Evolutionary conservation across 2,113 vertebrate genomes (phyloP), one percentile per base, ranked within the genome.

Genomic region (Oryzias woworae): DNA sequence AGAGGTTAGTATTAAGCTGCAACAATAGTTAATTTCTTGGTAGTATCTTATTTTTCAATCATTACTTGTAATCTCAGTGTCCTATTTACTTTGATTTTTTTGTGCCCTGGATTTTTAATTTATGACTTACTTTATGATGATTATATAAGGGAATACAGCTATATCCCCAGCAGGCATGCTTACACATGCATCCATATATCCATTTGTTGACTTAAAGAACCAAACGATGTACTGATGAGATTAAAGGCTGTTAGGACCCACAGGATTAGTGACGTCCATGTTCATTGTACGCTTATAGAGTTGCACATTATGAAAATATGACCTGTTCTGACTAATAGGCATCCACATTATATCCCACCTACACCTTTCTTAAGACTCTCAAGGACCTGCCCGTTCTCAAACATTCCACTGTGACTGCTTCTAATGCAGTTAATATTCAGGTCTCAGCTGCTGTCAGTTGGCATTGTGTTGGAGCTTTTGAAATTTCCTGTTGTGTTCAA

Each of bases 391-490:
- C 36, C 53, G 48, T 4, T 55, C 14, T 51, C 58, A 48, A 42
- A 36, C 53, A 67, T 2, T 75, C 45, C 26, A 10, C 43, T 55
- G 51, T 36, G 57, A 72, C 65, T 52, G 36, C 75, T 71, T 54
- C 41, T 61, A 62, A 55, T 45, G 51, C 66, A 48, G 41, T 81
- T 81, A 61, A 71, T 71, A 82, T 75, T 85, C 28, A 58, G 46
- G 23, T 46, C 48, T 64, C 62, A 76, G 68, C 47, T 66, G 61
- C 80, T 80, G 76, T 71, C 63, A 78, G 53, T 69, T 73, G 72
- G 36, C 45, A 67, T 44, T 45, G 57, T 75, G 81, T 82, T 81
- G 69, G 73, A 80, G 75, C 66, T 66, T 55, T 70, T 56, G 81
- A 78, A 79, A 66, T 73, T 17, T 59, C 51, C 47, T 62, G 14